Percentiles rank a stretch among this genome's conserved stretches.
Conservation (phyloP, 92 coral and sea anemone genomes). For the Virgularia gustaviana region DNA sequence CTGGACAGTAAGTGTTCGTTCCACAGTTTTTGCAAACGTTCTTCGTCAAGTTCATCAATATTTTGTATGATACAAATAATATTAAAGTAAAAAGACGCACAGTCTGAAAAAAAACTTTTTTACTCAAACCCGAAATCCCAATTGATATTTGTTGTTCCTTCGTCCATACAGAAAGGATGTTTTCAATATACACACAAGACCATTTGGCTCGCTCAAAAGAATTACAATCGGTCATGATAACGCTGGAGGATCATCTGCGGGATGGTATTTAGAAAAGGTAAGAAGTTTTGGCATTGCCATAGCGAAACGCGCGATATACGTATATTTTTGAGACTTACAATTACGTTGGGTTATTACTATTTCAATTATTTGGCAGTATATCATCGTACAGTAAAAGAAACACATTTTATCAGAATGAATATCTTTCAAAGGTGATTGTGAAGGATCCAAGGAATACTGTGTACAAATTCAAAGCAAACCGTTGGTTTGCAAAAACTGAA, state of each 20-base stretch:
- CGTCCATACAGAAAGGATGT: constrained; percentile 6
- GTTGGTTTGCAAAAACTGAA: constrained; percentile 12
- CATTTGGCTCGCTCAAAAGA: constrained; percentile 4
- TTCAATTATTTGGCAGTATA: background rate
- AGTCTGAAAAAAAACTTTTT: background rate
- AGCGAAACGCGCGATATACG: background rate
- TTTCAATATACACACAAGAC: constrained; percentile 10
- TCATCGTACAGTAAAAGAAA: too few species aligned
- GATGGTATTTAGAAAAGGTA: constrained; percentile 15
- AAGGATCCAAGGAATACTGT: constrained; percentile 14
- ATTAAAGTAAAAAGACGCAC: background rate
- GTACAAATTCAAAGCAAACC: constrained; percentile 12
- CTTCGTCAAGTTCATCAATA: background rate
- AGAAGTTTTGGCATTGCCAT: background rate
- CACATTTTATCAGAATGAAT: too few species aligned
- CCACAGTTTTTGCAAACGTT: too few species aligned
- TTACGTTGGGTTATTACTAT: too few species aligned
- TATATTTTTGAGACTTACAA: too few species aligned
- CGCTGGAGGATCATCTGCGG: constrained; percentile 8
- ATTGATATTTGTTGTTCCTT: too few species aligned
- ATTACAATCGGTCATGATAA: constrained; percentile 17
- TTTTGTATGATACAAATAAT: background rate
- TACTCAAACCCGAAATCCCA: too few species aligned
- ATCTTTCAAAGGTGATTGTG: constrained; percentile 11
- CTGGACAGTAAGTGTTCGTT: constrained; percentile 4